phyloP scores from a whole-genome alignment of 1,140 invertebrate species.

The Aphelenchoides besseyi region DNA sequence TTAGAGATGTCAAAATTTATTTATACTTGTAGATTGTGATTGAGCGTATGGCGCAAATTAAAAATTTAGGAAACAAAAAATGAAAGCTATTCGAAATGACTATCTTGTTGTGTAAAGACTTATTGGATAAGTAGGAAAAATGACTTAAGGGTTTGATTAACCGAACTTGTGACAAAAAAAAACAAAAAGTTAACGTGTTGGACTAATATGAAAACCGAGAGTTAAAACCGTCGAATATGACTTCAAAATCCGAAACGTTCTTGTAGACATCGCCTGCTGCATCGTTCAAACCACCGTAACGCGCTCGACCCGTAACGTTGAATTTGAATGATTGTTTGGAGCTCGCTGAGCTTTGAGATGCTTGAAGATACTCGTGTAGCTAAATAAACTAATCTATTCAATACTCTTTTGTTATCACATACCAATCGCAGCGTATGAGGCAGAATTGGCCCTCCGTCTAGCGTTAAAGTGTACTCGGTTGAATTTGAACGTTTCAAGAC shows the following conservation, averaged over 20 bases:
- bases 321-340: neutral
- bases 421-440: neutral
- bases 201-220: neutral
- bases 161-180: too few relatives aligned
- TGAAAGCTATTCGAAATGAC: too few relatives aligned
- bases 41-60: too few relatives aligned
- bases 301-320: neutral
- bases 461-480: neutral
- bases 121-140: too few relatives aligned
- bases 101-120: too few relatives aligned
- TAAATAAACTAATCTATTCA: neutral
- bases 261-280: neutral
- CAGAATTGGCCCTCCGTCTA: neutral
- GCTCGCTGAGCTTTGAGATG: neutral
- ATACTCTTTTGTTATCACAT: neutral
- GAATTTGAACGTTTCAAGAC: neutral
- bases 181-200: too few relatives aligned
- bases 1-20: too few relatives aligned
- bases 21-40: too few relatives aligned
- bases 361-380: conserved; percentile 2
- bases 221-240: neutral
- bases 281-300: neutral
- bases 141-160: too few relatives aligned
- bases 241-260: neutral
- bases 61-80: too few relatives aligned